Conservation (phyloP, 2,113 vertebrate species). For the Bungarus multicinctus region DNA sequence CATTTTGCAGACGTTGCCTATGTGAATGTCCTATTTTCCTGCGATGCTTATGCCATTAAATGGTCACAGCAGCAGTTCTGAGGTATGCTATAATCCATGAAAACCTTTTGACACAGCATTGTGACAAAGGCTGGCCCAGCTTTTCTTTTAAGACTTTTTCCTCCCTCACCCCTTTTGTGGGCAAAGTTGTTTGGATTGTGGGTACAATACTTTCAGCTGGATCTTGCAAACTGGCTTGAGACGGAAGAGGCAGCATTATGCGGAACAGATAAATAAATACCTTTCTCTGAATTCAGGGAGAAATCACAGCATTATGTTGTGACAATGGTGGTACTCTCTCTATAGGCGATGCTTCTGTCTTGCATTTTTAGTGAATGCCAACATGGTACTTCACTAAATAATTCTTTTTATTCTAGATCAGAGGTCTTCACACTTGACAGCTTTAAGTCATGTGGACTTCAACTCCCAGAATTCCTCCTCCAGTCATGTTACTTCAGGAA, state of each 20-base stretch:
- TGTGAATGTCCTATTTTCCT: not conserved
- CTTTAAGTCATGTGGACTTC: no score
- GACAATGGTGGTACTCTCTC: not conserved
- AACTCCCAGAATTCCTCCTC: no score
- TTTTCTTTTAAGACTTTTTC: not conserved
- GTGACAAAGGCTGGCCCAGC: not conserved
- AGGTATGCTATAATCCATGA: not conserved
- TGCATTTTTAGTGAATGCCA: not conserved
- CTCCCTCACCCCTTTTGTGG: not conserved
- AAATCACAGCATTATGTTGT: not conserved
- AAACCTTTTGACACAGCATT: not conserved
- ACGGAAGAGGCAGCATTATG: not conserved
- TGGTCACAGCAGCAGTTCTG: not conserved
- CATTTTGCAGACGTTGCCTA: not conserved
- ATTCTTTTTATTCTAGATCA: not conserved
- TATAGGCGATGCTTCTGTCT: not conserved
- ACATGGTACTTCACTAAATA: not conserved
- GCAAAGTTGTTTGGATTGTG: not conserved
- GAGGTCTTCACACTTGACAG: no score
- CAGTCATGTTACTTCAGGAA: no score
- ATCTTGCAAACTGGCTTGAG: not conserved
- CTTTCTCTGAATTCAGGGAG: not conserved
- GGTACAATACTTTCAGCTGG: not conserved
- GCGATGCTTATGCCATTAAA: not conserved
- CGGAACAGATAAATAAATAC: not conserved